phyloP scores from a whole-genome alignment of 2,797 vertebrate species.

The Anguilla obscura region DNA sequence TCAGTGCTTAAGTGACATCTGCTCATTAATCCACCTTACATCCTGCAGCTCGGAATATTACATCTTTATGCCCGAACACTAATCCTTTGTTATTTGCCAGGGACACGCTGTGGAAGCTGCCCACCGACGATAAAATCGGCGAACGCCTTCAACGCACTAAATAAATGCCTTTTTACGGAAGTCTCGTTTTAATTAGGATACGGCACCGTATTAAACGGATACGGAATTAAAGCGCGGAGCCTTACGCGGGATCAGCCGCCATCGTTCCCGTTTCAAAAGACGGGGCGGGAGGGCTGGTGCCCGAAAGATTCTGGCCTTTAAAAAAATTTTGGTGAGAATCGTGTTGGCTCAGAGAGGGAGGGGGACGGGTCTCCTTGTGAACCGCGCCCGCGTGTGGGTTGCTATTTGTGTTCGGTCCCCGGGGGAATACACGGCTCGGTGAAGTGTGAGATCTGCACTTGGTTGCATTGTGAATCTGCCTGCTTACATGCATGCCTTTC shows the following conservation, averaged over 20 bases:
- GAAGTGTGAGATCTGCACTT: background rate
- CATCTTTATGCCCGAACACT: background rate
- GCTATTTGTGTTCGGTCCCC: background rate
- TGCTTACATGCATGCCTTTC: background rate
- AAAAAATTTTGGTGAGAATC: too few relatives aligned
- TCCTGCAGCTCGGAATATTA: background rate
- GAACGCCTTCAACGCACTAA: background rate
- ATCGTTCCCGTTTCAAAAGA: background rate
- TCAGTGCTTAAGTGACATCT: slow-evolving; percentile 7
- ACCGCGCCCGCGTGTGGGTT: background rate
- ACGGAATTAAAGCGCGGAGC: background rate
- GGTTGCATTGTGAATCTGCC: background rate
- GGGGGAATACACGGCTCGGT: background rate
- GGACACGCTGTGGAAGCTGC: background rate
- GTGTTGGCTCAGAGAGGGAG: too few relatives aligned
- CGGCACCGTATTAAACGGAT: background rate
- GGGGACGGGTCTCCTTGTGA: too few relatives aligned
- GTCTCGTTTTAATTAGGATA: slow-evolving; percentile 4
- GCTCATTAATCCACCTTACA: slow-evolving; percentile 11
- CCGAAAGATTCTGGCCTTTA: too few relatives aligned
- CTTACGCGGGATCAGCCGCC: background rate
- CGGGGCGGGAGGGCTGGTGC: background rate
- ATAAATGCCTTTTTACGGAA: background rate
- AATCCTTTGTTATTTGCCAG: background rate
- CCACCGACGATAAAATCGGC: background rate